phyloP scores from a whole-genome alignment of 2,113 vertebrate genomes.

The Nymphicus hollandicus region DNA sequence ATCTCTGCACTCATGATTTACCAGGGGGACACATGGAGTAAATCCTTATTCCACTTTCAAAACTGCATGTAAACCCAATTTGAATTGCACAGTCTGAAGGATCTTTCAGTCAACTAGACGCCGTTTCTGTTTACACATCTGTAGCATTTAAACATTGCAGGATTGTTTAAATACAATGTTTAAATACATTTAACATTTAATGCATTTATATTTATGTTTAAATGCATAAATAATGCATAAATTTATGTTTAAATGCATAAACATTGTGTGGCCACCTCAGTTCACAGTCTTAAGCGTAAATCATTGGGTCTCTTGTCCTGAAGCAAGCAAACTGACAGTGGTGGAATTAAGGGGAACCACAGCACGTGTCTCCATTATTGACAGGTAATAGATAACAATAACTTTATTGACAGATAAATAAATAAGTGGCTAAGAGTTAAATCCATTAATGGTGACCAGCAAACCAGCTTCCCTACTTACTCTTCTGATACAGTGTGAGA shows the following conservation, averaged over 20 bases:
- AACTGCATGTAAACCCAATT: background rate
- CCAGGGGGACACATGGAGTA: background rate
- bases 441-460: background rate
- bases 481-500: background rate
- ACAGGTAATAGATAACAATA: background rate
- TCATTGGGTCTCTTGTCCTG: background rate
- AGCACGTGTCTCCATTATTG: background rate
- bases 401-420: background rate
- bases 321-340: background rate
- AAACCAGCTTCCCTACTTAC: background rate
- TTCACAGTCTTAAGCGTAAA: background rate
- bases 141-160: background rate
- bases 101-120: background rate
- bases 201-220: constrained; percentile 7
- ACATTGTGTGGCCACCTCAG: background rate
- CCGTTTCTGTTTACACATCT: background rate
- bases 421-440: background rate
- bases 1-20: background rate
- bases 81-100: background rate
- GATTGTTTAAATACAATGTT: background rate
- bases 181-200: constrained; percentile 3
- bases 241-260: constrained; percentile 6
- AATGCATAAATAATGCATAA: background rate
- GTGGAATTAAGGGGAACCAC: background rate
- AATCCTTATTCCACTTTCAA: background rate